Percentiles rank a stretch among this genome's conserved stretches.
Evolutionary conservation across 2,113 vertebrate species (phyloP).

Genomic region (Hydrochoerus hydrochaeris): DNA sequence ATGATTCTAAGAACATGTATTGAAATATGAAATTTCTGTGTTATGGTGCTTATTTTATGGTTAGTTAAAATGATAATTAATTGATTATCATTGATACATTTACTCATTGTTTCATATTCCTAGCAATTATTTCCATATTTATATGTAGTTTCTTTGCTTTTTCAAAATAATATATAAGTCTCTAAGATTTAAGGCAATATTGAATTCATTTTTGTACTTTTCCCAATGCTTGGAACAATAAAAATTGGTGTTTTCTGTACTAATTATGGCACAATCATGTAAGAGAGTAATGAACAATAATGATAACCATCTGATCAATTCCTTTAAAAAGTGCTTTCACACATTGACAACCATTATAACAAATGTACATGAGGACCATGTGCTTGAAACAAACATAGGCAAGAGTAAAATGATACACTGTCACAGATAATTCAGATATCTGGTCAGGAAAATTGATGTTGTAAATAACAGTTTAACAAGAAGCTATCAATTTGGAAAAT

Average conservation of each 20-base stretch:
- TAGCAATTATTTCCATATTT: neutral
- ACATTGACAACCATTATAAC: neutral
- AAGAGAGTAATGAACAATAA: neutral
- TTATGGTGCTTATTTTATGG: neutral
- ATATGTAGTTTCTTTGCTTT: neutral
- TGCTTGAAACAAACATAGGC: neutral
- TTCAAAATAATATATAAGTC: neutral
- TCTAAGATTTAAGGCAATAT: neutral
- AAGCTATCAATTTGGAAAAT: neutral
- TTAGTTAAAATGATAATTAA: neutral
- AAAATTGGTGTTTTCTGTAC: constrained; percentile 9
- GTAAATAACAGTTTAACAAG: neutral
- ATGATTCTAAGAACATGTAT: neutral
- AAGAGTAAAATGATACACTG: neutral
- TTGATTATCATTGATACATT: neutral
- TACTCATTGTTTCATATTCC: neutral
- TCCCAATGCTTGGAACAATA: neutral
- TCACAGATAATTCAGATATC: neutral
- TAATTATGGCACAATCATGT: neutral
- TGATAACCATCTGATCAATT: neutral
- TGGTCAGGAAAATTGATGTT: neutral
- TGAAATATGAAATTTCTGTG: neutral
- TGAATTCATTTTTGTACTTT: neutral
- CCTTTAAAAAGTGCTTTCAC: accelerated
- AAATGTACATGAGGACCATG: accelerated